Evolutionary conservation across 2,113 vertebrate genomes (phyloP), one percentile per base, ranked within the genome.

Genomic region (Sebastes schlegelii): DNA sequence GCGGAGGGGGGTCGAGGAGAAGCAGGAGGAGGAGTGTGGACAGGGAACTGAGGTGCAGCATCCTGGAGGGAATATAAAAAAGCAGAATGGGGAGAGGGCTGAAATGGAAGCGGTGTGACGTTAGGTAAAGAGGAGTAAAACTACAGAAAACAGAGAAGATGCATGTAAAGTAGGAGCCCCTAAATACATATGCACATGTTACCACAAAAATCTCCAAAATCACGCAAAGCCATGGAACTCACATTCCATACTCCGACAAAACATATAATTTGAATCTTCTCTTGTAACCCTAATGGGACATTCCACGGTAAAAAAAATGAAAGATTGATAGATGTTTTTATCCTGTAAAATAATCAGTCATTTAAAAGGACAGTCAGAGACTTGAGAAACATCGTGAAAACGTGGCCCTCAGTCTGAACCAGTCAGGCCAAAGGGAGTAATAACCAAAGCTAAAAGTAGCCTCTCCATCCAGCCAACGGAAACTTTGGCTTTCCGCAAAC

Each of bases 401-500:
- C 1, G 11, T 13, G 40, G 66, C 74, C 71, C 75, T 67, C 65
- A 73, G 77, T 84, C 76, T 74, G 63, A 80, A 86, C 75, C 92
- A 91, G 82, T 48, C 61, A 63, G 86, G 49, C 60, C 57, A 70
- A 1, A 78, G 83, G 62, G 77, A 84, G 84, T 74, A 88, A 87
- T 86, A 81, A 89, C 80, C 78, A 10, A 23, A 63, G 84, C 85
- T 94, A 94, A 92, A 94, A 91, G 92, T 88, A 91, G 86, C 83
- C 52, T 69, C 86, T 84, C 73, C 54, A 49, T 86, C 83, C 90
- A 89, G 90, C 87, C 89, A 88, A 84, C 83, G 88, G 86, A 90
- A 94, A 93, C 86, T 88, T 90, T 85, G 91, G 90, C 84, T 92
- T 71, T 87, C 89, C 88, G 23, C 92, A 94, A 92, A 92, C 74